Conservation (phyloP, 1,140 invertebrate species). For the Drosophila willistoni region DNA sequence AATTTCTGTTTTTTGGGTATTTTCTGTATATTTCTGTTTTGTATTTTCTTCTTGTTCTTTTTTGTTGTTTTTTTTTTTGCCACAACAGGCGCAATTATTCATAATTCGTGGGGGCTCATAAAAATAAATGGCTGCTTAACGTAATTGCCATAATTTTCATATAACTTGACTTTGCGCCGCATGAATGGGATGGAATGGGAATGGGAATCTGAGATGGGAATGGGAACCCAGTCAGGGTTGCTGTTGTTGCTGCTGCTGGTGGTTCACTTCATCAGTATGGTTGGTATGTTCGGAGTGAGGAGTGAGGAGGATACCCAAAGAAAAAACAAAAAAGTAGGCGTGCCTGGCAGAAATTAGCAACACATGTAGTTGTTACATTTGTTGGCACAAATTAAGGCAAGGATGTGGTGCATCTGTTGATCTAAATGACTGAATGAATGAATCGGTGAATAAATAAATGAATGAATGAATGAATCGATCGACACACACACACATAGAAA, state of each 20-base stretch:
- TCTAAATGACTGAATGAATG: conserved; percentile 1
- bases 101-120: conserved; percentile 80
- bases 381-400: conserved; percentile 48
- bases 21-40: conserved; percentile 20
- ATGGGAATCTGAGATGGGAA: background rate
- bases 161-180: conserved; percentile 61
- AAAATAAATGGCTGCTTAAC: conserved; percentile 81
- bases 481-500: conserved; percentile 6
- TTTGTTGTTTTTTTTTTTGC: conserved; percentile 8
- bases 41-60: conserved; percentile 26
- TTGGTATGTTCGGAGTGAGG: background rate
- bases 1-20: conserved; percentile 17
- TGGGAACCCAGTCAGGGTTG: conserved; percentile 2
- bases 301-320: conserved; percentile 1
- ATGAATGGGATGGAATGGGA: conserved; percentile 22
- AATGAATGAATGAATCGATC: background rate
- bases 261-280: conserved; percentile 15
- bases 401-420: conserved; percentile 73
- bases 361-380: conserved; percentile 53
- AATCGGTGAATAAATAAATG: background rate
- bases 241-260: background rate
- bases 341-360: conserved; percentile 61
- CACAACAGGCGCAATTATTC: conserved; percentile 64
- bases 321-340: conserved; percentile 56
- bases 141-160: conserved; percentile 79